Evolutionary conservation across 2,797 vertebrate species (phyloP).

Genomic region (Phaenicophaeus curvirostris): DNA sequence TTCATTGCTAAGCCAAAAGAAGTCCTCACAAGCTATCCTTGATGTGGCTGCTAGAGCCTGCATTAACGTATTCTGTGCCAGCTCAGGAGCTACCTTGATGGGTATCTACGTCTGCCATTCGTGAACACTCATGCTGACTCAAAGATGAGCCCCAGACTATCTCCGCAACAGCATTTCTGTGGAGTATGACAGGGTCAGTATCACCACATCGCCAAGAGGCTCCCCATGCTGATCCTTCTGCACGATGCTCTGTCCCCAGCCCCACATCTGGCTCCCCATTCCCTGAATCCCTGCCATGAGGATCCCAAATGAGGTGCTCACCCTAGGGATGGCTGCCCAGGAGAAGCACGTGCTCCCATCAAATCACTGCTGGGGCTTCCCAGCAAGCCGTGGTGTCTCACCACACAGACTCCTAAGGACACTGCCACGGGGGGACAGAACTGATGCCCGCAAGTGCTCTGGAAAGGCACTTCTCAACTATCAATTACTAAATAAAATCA

Average conservation of each 20-base stretch:
- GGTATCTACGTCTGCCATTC: fast-evolving
- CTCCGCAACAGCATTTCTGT: not conserved
- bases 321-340: not conserved
- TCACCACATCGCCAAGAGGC: fast-evolving
- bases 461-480: not conserved
- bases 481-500: not conserved
- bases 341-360: fast-evolving
- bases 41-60: not conserved
- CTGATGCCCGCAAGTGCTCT: not conserved
- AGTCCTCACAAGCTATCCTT: fast-evolving
- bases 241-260: not conserved
- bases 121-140: fast-evolving
- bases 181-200: not conserved
- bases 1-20: not conserved
- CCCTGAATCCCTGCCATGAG: not conserved
- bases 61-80: fast-evolving
- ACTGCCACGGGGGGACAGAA: fast-evolving
- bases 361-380: not conserved
- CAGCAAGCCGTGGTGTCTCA: fast-evolving
- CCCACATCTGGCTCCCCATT: fast-evolving
- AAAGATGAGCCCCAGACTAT: not conserved
- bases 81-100: not conserved
- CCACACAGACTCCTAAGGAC: not conserved
- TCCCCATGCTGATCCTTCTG: fast-evolving
- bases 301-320: not conserved